A percentile compares a stretch with the other conserved stretches of the same genome.
Evolutionary conservation across 2,113 vertebrate species (phyloP).

Genomic region (Neodon shergylaensis): DNA sequence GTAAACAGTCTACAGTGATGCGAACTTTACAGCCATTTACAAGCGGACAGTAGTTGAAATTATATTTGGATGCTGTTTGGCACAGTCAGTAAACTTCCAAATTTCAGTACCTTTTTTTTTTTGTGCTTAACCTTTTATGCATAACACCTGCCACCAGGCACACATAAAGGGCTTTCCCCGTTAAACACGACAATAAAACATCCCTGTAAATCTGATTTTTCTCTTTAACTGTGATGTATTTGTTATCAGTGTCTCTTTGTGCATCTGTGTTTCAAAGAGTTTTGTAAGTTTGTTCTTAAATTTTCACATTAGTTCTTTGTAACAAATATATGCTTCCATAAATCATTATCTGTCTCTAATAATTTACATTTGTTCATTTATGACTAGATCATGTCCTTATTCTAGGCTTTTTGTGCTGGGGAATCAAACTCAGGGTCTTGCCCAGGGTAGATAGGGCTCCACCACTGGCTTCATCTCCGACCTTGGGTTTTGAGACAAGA

Average conservation of each 20-base stretch:
- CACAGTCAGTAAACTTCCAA: conserved; percentile 51
- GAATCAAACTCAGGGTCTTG: not conserved
- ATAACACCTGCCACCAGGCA: not conserved
- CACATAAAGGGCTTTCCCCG: not conserved
- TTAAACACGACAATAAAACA: not conserved
- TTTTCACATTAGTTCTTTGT: conserved; percentile 27
- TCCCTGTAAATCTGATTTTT: not conserved
- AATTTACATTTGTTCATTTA: not conserved
- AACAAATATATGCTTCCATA: not conserved
- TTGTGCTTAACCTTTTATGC: conserved; percentile 38
- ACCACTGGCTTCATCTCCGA: accelerated
- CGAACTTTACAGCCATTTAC: conserved; percentile 41
- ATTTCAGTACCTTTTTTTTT: conserved; percentile 42
- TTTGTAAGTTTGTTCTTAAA: conserved; percentile 12
- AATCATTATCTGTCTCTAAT: not conserved
- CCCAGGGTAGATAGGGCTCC: not conserved
- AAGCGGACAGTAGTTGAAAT: conserved; percentile 35
- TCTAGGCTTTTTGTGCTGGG: not conserved
- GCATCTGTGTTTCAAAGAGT: not conserved
- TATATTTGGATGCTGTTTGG: conserved; percentile 36
- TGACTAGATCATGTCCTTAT: conserved; percentile 5
- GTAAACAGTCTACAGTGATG: conserved; percentile 40
- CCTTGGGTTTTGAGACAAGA: not conserved
- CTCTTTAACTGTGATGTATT: not conserved
- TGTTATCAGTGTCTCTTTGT: conserved; percentile 21